phyloP scores from a whole-genome alignment of 2,113 vertebrate genomes.

The Orycteropus afer region DNA sequence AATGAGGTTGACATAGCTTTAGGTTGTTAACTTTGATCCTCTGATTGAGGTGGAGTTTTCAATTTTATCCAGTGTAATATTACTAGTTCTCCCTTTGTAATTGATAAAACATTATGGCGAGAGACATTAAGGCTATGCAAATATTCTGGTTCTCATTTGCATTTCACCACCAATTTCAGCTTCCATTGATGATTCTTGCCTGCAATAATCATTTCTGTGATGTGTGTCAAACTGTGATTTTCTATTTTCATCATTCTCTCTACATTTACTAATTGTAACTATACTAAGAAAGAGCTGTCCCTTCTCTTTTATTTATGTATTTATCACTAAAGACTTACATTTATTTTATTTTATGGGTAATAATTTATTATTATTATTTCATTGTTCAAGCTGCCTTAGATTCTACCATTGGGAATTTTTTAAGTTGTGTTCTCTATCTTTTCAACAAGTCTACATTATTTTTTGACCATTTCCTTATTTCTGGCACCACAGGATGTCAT shows the following conservation, averaged over 20 bases:
- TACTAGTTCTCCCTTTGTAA: neutral
- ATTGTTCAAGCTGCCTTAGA: neutral
- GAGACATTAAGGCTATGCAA: neutral
- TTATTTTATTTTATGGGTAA: neutral
- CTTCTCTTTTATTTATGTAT: neutral
- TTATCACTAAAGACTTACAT: neutral
- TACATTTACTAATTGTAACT: neutral
- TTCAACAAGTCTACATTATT: neutral
- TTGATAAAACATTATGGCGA: neutral
- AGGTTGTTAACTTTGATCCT: neutral
- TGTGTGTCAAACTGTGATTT: conserved; percentile 12
- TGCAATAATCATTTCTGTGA: neutral
- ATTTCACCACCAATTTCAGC: neutral
- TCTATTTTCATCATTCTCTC: neutral
- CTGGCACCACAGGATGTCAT: neutral
- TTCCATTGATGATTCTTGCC: neutral
- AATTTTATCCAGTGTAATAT: neutral
- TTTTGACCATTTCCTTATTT: conserved; percentile 19
- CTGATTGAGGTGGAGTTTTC: neutral
- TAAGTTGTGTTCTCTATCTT: neutral
- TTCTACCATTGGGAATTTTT: neutral
- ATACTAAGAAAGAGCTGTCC: neutral
- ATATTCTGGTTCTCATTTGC: neutral
- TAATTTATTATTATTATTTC: conserved; percentile 29
- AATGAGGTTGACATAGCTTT: neutral